Evolutionary conservation across 2,113 vertebrate genomes (phyloP).

Genomic region (Dicaeum eximium): DNA sequence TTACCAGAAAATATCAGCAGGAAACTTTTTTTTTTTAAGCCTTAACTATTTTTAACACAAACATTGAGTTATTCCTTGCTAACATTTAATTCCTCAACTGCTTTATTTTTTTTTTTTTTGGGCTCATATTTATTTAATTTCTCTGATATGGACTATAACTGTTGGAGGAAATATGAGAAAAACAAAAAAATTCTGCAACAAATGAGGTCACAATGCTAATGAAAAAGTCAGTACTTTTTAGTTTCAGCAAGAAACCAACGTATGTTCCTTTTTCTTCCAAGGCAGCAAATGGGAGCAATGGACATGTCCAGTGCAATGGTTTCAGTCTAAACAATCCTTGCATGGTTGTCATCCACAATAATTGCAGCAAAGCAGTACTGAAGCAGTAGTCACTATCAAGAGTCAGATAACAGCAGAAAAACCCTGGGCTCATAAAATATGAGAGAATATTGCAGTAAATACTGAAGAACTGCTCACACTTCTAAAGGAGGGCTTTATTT

Average conservation of each 20-base stretch:
- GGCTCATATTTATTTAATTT: not conserved
- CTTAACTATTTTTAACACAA: not conserved
- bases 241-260: not conserved
- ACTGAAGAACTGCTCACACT: not conserved
- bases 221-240: not conserved
- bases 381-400: not conserved
- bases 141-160: not conserved
- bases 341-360: not conserved
- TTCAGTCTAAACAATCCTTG: slow-evolving; percentile 9
- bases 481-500: not conserved
- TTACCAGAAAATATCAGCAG: not conserved
- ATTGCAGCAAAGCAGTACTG: not conserved
- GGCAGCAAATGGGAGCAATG: not conserved
- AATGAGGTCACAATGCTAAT: slow-evolving; percentile 7
- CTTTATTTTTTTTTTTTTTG: not conserved
- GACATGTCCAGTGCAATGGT: not conserved
- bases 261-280: not conserved
- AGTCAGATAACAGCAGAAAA: not conserved
- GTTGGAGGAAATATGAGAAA: not conserved
- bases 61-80: not conserved
- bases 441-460: not conserved
- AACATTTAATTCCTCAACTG: not conserved
- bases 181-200: not conserved
- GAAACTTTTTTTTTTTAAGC: not conserved
- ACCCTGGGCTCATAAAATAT: not conserved